Percentiles rank a stretch among this genome's conserved stretches.
Evolutionary conservation across 2,888 invertebrate species (phyloP).

Genomic region (Eupithecia subfuscata): DNA sequence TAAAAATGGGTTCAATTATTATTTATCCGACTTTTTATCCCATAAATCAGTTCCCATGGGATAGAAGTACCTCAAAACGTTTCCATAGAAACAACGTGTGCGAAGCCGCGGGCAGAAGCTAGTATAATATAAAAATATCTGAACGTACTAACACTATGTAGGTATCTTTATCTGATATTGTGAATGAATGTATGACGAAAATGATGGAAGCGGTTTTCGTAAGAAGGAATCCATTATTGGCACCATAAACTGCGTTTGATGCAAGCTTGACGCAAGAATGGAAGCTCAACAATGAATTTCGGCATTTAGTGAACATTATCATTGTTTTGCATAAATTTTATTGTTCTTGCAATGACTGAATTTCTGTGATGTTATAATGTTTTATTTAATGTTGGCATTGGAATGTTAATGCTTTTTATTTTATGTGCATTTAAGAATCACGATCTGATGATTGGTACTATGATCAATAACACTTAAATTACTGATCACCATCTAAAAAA

Average conservation of each 20-base stretch:
- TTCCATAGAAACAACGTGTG: no score
- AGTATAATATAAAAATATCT: not conserved
- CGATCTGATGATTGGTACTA: not conserved
- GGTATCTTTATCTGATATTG: not conserved
- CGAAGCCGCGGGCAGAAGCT: no score
- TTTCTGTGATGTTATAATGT: constrained; percentile 1
- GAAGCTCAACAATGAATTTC: constrained; percentile 56
- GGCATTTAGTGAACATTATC: constrained; percentile 52
- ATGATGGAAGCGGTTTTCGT: not conserved
- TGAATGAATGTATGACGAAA: constrained; percentile 6
- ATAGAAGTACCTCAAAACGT: no score
- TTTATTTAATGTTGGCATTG: not conserved
- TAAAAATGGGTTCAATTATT: no score
- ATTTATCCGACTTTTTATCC: no score
- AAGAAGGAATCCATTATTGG: constrained; percentile 36
- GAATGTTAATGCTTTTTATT: not conserved
- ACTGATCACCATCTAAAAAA: not conserved
- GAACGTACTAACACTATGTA: not conserved
- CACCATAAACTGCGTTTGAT: constrained; percentile 48
- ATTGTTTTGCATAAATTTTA: constrained; percentile 60
- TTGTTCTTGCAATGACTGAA: constrained; percentile 49
- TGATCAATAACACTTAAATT: not conserved
- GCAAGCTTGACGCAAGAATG: constrained; percentile 58
- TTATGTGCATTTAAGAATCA: not conserved
- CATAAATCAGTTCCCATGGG: no score